Evolutionary conservation across 92 coral and sea anemone species (phyloP).

Genomic region (Umimayanthus kanabou): DNA sequence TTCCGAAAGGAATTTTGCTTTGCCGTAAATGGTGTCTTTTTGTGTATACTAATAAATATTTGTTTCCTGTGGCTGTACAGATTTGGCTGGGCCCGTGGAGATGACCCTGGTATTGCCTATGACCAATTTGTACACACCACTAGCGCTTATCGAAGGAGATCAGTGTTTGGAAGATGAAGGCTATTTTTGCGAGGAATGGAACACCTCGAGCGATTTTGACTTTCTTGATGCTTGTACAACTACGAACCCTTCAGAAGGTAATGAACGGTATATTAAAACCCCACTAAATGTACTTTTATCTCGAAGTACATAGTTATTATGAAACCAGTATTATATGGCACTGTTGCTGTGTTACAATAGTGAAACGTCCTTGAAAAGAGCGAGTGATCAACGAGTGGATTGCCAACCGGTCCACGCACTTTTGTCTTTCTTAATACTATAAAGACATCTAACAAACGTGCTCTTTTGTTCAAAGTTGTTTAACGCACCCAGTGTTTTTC

Average conservation of each 20-base stretch:
- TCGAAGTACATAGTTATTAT: conserved; percentile 13
- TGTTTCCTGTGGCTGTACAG: conserved; percentile 46
- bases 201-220: conserved; percentile 79
- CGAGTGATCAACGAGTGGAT: conserved; percentile 21
- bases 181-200: conserved; percentile 87
- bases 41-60: conserved; percentile 51
- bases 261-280: conserved; percentile 43
- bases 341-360: conserved; percentile 23
- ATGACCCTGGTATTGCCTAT: conserved; percentile 89
- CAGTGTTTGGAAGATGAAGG: conserved; percentile 88
- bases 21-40: conserved; percentile 39
- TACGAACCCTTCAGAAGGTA: conserved; percentile 69
- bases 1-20: conserved; percentile 56
- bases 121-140: conserved; percentile 67
- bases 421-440: neutral
- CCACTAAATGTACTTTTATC: conserved; percentile 33
- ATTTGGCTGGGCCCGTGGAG: conserved; percentile 43
- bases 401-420: conserved; percentile 16
- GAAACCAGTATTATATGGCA: conserved; percentile 35
- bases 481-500: conserved; percentile 28
- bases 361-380: conserved; percentile 39
- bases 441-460: conserved; percentile 19
- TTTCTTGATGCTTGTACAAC: conserved; percentile 73
- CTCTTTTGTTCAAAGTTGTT: conserved; percentile 36
- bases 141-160: conserved; percentile 75